Base-by-base conservation (phyloP, 2,113 vertebrate genomes). In the Misgurnus mizolepis region DNA sequence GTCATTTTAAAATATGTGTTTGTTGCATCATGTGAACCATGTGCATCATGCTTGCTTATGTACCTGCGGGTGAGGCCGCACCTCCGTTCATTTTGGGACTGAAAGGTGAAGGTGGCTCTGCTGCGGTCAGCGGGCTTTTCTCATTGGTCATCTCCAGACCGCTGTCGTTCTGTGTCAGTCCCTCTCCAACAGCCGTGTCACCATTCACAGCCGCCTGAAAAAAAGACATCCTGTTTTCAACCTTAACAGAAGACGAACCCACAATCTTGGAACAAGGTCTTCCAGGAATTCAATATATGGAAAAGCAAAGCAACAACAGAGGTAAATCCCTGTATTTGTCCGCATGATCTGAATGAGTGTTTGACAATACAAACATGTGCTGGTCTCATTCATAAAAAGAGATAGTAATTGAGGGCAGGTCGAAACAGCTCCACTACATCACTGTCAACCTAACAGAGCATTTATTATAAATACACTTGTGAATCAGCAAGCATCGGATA, bases 51-150 rank as follows among this genome's bases (percentile, higher is more conserved):
- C 27, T 3, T 2, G 2, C 12, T 53, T 12, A 55, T 61, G 74
- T 79, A 92, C 91, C 92, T 84, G 91, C 89, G 56, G 92, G 90
- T 0, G 92, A 92, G 40, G 91, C 89, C 0, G 93, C 90, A 0
- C 87, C 93, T 39, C 91, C 90, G 3, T 88, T 91, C 85, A 90
- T 90, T 81, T 93, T 94, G 77, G 90, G 92, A 84, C 93, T 90
- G 82, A 93, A 93, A 18, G 93, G 92, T 2, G 92, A 94, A 5
- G 93, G 92, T 5, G 93, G 90, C 47, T 93, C 91, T 0, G 90
- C 92, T 0, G 88, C 91, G 0, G 91, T 90, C 80, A 93, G 86
- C 0, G 92, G 91, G 87, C 92, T 93, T 88, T 89, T 93, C 80
- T 93, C 91, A 79, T 87, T 93, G 86, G 90, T 91, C 82, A 93